Evolutionary conservation across 2,113 vertebrate species (phyloP), one percentile per base, ranked within the genome.

Genomic region (Cervus canadensis): DNA sequence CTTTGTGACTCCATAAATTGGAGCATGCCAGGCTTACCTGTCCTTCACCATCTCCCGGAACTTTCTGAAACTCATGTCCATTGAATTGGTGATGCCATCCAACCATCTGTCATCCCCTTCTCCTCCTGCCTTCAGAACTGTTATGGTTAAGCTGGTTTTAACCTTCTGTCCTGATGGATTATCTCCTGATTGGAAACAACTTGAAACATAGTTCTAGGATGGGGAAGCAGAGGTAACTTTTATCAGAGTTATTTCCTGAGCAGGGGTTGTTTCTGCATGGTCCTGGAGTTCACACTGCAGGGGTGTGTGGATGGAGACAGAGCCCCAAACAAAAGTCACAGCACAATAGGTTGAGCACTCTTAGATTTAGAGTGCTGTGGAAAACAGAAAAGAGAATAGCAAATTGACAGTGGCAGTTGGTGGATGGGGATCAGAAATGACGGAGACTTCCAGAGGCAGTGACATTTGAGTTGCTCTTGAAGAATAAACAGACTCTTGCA

Each of bases 171-270:
- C 43, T 60, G 84, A 56, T 89, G 71, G 9, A 15, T 52, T 93
- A 67, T 64, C 60, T 92, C n/a, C 25, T 67, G 57, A 60, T 87
- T 71, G 91, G 91, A 50, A 88, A 36, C 30, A 57, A 85, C 15
- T 54, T 92, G 60, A 92, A 92, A 89, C 23, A 62, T 62, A 67
- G 30, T 62, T 85, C 33, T 64, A 7, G n/a, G 48, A 16, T 76
- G 83, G 16, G 52, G 45, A 79, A 89, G 33, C 50, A 15, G 76
- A 74, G 54, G 62, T 96, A 91, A 82, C 15, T 81, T 92, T 96
- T 81, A 79, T 95, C 43, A 83, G 60, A 59, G n/a, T 83, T 79
- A 36, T 45, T 97, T 97, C 90, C 90, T 92, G 74, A 90, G 71
- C 54, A 82, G 56, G 56, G 40, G 43, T 48, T 59, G 25, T 97